Base-by-base conservation (phyloP, 2,888 invertebrate genomes). In the Notodonta ziczac region DNA sequence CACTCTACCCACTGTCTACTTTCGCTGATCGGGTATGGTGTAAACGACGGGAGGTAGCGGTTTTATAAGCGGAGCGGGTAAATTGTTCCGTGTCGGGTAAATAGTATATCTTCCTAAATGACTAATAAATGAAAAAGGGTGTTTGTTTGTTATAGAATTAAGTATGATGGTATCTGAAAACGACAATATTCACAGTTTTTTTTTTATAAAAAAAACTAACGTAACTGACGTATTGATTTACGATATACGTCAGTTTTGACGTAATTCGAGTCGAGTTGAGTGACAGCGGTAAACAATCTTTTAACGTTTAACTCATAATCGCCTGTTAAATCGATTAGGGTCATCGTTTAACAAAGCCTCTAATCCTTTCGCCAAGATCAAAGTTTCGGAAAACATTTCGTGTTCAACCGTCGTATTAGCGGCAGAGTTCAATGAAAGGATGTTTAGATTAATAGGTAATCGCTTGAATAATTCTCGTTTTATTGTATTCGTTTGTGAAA, bases 1-100 rank as follows among this genome's bases (percentile, higher is more conserved):
- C 72, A 69, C 65, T 67, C 69, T 74, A 73, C 72, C 73, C 62
- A 74, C 72, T 70, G 70, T 61, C 63, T 51, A 76, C 79, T 81
- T 81, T 80, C 80, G 78, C 77, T 69, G 44, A 60, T 56, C 0
- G 39, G 10, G 10, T 39, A 14, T 39, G n/a, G 54, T 39, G 14
- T 14, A 39, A 35, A 6, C 12, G n/a, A 39, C 39, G 12, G 13
- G 39, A 35, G 35, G 5, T 44, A 55, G 59, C 58, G 51, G 14
- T 3, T 5, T 4, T 9, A 46, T 46, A n/a, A 46, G 42, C 42
- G 42, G 42, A 42, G 42, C 42, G 10, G 42, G 5, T 35, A 35
- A 35, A 7, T 35, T 3, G 35, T 3, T 35, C 35, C 7, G 24
- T 24, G 24, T 24, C n/a, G n/a, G n/a, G n/a, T n/a, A n/a, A 24